Evolutionary conservation across 2,113 vertebrate species (phyloP).

Genomic region (Electrona antarctica): DNA sequence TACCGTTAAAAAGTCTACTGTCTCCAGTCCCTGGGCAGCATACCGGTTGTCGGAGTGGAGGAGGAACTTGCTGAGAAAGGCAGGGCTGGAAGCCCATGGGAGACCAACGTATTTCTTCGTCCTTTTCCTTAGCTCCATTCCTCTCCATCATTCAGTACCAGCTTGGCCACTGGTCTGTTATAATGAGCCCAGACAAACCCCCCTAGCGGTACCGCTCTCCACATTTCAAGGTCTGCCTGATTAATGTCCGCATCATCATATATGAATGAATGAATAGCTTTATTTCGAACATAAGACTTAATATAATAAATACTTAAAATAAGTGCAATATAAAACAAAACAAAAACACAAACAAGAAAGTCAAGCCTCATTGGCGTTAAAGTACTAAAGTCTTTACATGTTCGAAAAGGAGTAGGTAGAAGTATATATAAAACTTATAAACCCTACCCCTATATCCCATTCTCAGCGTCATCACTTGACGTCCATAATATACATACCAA

Average conservation of each 20-base stretch:
- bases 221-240: constrained; percentile 32
- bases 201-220: constrained; percentile 22
- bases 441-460: no score
- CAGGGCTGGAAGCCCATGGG: constrained; percentile 50
- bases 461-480: no score
- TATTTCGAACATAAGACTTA: no score
- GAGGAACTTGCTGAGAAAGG: constrained; percentile 60
- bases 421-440: no score
- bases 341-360: not conserved
- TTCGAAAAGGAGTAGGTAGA: no score
- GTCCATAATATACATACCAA: no score
- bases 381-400: no score
- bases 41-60: constrained; percentile 43
- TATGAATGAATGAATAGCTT: no score
- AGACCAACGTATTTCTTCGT: constrained; percentile 21
- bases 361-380: no score
- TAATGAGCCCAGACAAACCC: constrained; percentile 41
- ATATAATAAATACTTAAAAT: no score
- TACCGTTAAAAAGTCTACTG: constrained; percentile 26
- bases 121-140: not conserved
- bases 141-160: constrained; percentile 22
- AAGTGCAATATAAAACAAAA: not conserved
- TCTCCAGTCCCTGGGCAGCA: constrained; percentile 30
- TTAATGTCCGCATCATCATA: constrained; percentile 23
- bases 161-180: constrained; percentile 37